These are phyloP conservation scores for Harpalus rubripes DNA, from an alignment of 2,888 invertebrate genomes.

Conservation along the genomic window DNA sequence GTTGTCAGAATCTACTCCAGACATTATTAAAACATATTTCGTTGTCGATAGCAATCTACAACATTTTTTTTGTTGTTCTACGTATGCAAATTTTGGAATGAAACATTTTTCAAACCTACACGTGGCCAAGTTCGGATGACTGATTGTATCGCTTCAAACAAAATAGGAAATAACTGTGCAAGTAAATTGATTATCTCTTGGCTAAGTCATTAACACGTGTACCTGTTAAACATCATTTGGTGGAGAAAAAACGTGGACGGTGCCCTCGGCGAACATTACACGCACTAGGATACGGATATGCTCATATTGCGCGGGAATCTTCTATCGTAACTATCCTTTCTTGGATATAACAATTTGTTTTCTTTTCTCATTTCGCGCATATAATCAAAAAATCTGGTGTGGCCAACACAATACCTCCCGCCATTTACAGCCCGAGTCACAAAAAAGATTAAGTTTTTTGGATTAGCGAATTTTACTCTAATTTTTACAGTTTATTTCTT, in stretches of 20 bases:
- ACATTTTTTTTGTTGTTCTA: constrained; percentile 54
- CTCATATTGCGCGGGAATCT: constrained; percentile 26
- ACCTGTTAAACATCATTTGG: constrained; percentile 63
- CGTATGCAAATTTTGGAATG: constrained; percentile 56
- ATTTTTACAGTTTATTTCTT: no score
- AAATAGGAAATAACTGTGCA: constrained; percentile 64
- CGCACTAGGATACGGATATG: background rate
- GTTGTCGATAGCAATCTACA: constrained; percentile 57
- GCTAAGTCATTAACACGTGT: constrained; percentile 64
- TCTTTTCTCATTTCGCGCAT: no score
- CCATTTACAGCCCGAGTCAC: no score
- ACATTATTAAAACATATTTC: constrained; percentile 61
- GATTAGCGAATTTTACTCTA: no score
- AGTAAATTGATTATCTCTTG: constrained; percentile 63
- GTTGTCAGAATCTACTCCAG: constrained; percentile 49
- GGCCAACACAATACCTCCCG: no score
- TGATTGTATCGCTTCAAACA: constrained; percentile 62
- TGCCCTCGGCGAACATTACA: constrained; percentile 4
- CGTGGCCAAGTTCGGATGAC: constrained; percentile 61
- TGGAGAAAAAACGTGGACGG: constrained; percentile 45
- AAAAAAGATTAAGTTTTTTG: no score
- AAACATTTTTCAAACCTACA: constrained; percentile 62
- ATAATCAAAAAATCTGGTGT: no score
- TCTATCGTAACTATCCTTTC: background rate
- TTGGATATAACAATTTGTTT: no score